Base-by-base conservation (phyloP, 2,797 vertebrate genomes). In the Manis javanica region DNA sequence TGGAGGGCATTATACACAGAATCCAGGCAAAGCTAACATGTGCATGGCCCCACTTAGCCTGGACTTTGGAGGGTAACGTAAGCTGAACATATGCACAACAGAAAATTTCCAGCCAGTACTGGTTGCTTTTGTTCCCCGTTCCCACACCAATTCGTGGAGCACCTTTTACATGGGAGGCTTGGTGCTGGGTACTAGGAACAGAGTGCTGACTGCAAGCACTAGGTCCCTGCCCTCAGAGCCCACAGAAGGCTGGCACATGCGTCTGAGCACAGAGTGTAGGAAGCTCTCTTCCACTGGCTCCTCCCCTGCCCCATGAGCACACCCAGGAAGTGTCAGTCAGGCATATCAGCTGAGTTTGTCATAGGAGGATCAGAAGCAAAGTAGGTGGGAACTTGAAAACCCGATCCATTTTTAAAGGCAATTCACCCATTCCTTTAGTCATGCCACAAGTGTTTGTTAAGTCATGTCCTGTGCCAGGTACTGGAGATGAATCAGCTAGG, bases 321-420 rank as follows among this genome's bases (percentile, higher is more conserved):
- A 59, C 61, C 61, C 97, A 93, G 96, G 95, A 97, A 97, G 87
- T 63, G 37, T 53, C 93, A 59, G 3, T 51, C 34, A 71, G 5
- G 2, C 81, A 3, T 31, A 72, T 95, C 94, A 86, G 59, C 31
- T 4, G 26, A 31, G 16, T 68, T 57, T 42, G 63, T 95, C 82
- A 92, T 1, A 57, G 8, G 6, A 51, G 46, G 31, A 42, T 66
- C 66, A 46, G 64, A 90, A 91, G 29, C 1, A 1, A 29, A 68
- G 87, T 85, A 85, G 89, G 89, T 72, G 46, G 72, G 90, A 94
- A 78, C 42, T 19, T 42, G 0, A 39, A 84, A 53, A 42, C 31
- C 19, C 0, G 23, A 87, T 78, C 95, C 87, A 42, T 42, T 71
- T 93, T 42, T 46, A 13, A 69, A 94, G n/a, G 29, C 66, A 57